Evolutionary conservation across 2,797 vertebrate species (phyloP).

Genomic region (Coilia nasus): DNA sequence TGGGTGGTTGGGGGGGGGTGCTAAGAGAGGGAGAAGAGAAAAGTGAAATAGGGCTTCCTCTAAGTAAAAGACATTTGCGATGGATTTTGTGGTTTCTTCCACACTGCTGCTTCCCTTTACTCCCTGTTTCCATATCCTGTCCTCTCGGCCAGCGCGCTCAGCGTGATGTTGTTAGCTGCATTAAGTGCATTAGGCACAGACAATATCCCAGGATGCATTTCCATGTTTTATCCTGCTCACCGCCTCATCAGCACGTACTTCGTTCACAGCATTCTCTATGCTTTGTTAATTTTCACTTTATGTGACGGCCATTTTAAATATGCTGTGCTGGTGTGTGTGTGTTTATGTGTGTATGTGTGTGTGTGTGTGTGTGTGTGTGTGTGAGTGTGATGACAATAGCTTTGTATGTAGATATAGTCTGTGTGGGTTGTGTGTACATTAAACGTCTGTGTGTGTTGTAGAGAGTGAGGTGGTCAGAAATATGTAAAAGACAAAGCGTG

Average conservation of each 20-base stretch:
- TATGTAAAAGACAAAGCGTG: too few species aligned
- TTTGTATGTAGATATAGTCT: too few species aligned
- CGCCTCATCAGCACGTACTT: conserved; percentile 33
- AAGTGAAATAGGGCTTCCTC: not conserved
- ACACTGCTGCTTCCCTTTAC: not conserved
- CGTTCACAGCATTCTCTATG: conserved; percentile 36
- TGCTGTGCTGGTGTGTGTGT: not conserved
- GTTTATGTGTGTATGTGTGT: conserved; percentile 7
- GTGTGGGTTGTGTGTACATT: too few species aligned
- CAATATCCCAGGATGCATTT: conserved; percentile 51
- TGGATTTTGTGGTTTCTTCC: conserved; percentile 20
- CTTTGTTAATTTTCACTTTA: conserved; percentile 46
- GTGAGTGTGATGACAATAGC: not conserved
- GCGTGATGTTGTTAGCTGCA: conserved; percentile 44
- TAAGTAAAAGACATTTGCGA: not conserved
- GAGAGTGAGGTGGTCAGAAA: too few species aligned
- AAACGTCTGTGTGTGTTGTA: too few species aligned
- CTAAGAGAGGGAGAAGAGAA: not conserved
- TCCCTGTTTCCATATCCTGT: not conserved
- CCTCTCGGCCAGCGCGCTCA: conserved; percentile 34
- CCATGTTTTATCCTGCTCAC: conserved; percentile 33
- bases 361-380: conserved; percentile 30
- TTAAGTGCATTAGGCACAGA: conserved; percentile 52
- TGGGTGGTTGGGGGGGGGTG: not conserved
- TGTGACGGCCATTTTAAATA: conserved; percentile 39